phyloP scores from a whole-genome alignment of 2,797 vertebrate species.

The Coendou prehensilis region DNA sequence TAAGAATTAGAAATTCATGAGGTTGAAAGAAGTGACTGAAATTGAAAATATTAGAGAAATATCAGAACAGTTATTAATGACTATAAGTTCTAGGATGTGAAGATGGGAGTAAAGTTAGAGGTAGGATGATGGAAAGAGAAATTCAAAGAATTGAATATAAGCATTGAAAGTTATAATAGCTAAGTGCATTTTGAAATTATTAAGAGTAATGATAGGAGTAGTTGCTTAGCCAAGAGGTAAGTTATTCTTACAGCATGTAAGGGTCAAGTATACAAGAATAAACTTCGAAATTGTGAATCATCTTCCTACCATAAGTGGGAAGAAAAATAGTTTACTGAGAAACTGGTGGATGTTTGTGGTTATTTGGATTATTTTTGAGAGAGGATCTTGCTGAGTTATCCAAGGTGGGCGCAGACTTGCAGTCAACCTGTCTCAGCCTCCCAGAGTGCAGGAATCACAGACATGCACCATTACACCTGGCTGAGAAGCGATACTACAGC shows the following conservation, averaged over 20 bases:
- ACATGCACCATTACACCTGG: neutral
- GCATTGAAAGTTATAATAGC: neutral
- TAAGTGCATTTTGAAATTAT: slow-evolving; percentile 8
- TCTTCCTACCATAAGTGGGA: neutral
- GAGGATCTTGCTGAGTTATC: neutral
- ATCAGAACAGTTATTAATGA: neutral
- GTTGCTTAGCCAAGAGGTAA: neutral
- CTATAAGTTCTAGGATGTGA: neutral
- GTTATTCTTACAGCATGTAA: neutral
- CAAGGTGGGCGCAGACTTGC: neutral
- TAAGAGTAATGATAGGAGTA: slow-evolving; percentile 5
- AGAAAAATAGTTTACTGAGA: neutral
- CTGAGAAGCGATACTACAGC: neutral
- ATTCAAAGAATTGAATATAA: neutral
- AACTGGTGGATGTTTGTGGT: neutral
- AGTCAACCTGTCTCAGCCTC: neutral
- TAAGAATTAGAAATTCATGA: neutral
- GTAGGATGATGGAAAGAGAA: neutral
- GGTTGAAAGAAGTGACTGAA: neutral
- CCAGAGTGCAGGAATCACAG: neutral
- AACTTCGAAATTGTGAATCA: neutral
- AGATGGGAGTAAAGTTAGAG: neutral
- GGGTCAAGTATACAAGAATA: neutral
- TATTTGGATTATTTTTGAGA: neutral
- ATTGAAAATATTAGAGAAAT: neutral